Evolutionary conservation across 2,797 vertebrate genomes (phyloP), one percentile per base, ranked within the genome.

Genomic region (Pseudotriccus pelzelni): DNA sequence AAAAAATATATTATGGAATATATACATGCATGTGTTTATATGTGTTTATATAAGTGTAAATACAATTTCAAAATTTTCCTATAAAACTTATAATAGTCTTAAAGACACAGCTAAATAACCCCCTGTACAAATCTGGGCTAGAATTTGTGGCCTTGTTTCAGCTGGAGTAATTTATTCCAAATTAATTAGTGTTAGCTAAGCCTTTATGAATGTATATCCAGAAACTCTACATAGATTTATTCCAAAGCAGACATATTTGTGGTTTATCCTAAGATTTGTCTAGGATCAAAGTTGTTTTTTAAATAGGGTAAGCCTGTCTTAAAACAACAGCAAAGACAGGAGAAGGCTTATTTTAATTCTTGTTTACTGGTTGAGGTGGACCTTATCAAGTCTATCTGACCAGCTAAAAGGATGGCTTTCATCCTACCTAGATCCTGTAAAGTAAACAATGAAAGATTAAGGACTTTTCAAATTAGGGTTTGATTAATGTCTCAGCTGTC

Each of bases 231-330:
- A 37, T 24, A 89, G 89, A 92, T 80, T 93, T 95, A 89, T 85
- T 79, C 72, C 89, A 91, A 93, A 93, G 75, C 70, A 92, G 84
- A 92, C 63, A 80, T 94, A 89, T 89, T 91, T 96, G 84, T 90
- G 70, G 56, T 94, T 95, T 96, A 91, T 91, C 78, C 41, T 73
- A 90, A 95, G 78, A 89, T 91, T 79, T 89, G 47, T 87, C 89
- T 85, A 83, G 72, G 84, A 93, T 93, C 89, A 94, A 93, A 93
- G 81, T 64, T 85, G 63, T 89, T 96, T 93, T 85, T 91, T 78
- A 94, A 52, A 87, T 69, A 92, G 75, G 32, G 52, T 77, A 92
- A 96, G 56, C 87, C 55, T 83, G 56, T 89, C 64, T 96, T 87
- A 4, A 56, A 89, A 91, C 69, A 90, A 22, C 32, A 92, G 52